Base-by-base conservation (phyloP, 2,113 vertebrate species). In the Dolichotis patagonum region DNA sequence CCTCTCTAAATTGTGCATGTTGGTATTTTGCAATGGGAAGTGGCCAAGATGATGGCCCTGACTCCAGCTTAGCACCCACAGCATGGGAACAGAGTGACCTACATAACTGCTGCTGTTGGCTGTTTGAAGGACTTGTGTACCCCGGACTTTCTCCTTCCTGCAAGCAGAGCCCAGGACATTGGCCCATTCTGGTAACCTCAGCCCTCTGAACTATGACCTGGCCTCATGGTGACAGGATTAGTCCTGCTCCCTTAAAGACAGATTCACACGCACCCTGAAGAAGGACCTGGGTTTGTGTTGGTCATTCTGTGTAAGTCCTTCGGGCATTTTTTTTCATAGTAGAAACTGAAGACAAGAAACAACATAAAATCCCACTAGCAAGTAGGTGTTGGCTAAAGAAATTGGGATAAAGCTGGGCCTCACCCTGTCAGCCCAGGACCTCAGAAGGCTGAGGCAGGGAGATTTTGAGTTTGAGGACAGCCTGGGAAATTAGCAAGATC, bases 221-320 rank as follows among this genome's bases (percentile, higher is more conserved):
- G 28, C 28, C n/a, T 49, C 91, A 63, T 24, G 14, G 43, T 17
- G 28, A 32, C 43, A 56, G 60, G 35, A 11, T 16, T 32, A 65
- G 80, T 35, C 28, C 32, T 58, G 22, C 16, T 30, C 41, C 46
- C 9, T 32, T 58, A 14, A 11, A 19, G 75, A 71, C 3, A 38
- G 19, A 65, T 5, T 54, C 49, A 2, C 17, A 17, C 2, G 9
- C 12, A 38, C 41, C 38, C 7, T 5, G 82, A 71, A 4, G 46
- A 43, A 35, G 26, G 52, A 14, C 43, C 83, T 14, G 16, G 0
- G 6, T 12, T 1, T 2, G 41, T 5, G 5, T 2, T 0, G 35
- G 41, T 41, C 24, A 1, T 20, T 54, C 77, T 5, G 1, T 5
- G 24, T 22, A 17, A 10, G 26, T 56, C 49, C 8, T 3, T 11